Base-by-base conservation (phyloP, 64 coral and sea anemone species). In the Actinia equina region DNA sequence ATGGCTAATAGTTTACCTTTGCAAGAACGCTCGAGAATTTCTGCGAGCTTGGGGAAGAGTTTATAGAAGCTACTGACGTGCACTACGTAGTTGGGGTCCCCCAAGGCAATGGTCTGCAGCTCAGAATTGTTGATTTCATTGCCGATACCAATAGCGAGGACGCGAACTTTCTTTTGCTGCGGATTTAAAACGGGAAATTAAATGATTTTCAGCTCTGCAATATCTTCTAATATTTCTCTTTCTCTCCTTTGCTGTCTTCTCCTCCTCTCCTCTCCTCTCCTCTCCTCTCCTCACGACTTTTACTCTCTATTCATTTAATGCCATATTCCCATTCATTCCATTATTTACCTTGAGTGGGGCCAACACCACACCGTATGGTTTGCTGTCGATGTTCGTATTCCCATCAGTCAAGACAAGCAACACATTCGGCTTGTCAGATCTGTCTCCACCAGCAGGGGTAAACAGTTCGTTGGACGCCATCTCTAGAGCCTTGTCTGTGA, bases 341-440 rank as follows among this genome's bases (percentile, higher is more conserved):
- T 7, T 49, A 91, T 54, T 83, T 80, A 95, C 93, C 93, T 95
- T 89, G 1, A 95, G 86, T 45, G 89, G 93, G 16, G 26, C 79
- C 9, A 95, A 64, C 44, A 95, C 89, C 26, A 67, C 87, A 20
- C 82, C 71, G 17, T 95, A 95, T 12, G 93, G 89, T n/a, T 67
- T 91, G 9, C 93, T 95, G 6, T 88, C 86, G 46, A 69, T 20
- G 81, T 88, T 95, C 19, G 93, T 95, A 22, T 88, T 95, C n/a
- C 93, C 93, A 79, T 95, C 93, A 10, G 93, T 95, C 17, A 95
- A 89, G 22, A 95, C 89, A 64, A 95, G 19, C 44, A 95, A 82
- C 54, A 95, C 44, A 71, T 95, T 95, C 5, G 89, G 19, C 58
- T 89, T 95, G 20, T 91, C 89, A n/a, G 62, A 41, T 23, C 93